Percentiles rank a stretch among this genome's conserved stretches.
Conservation (phyloP, 1,140 invertebrate genomes). For the Campoletis sonorensis region DNA sequence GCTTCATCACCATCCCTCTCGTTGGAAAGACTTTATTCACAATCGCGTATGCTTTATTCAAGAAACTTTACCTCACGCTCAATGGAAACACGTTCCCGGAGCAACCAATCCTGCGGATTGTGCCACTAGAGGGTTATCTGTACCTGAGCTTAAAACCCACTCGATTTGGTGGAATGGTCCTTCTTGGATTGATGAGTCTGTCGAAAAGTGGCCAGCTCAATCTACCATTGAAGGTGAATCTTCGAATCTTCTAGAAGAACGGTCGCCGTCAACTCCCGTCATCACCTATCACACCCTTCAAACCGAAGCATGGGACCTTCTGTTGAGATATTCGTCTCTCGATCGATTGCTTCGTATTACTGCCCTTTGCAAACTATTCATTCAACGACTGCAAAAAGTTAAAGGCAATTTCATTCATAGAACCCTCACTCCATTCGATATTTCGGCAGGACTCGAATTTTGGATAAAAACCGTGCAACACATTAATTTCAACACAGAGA, state of each 20-base stretch:
- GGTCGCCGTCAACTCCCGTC: too few relatives aligned
- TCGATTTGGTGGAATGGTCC: constrained; percentile 40
- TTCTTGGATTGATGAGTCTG: background rate
- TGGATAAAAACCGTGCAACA: background rate
- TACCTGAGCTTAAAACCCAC: background rate
- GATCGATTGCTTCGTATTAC: too few relatives aligned
- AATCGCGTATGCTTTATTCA: constrained; percentile 40
- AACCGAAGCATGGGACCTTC: too few relatives aligned
- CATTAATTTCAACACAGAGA: background rate
- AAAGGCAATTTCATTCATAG: too few relatives aligned
- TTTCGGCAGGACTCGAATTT: background rate
- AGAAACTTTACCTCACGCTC: background rate
- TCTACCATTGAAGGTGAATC: background rate
- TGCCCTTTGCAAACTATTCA: too few relatives aligned
- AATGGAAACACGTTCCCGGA: constrained; percentile 56
- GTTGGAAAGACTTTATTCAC: constrained; percentile 47
- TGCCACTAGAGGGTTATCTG: constrained; percentile 50
- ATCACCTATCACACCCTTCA: too few relatives aligned
- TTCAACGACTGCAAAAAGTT: too few relatives aligned
- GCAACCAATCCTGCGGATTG: constrained; percentile 61
- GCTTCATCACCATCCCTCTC: constrained; percentile 22
- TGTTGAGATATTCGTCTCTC: too few relatives aligned
- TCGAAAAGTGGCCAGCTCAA: background rate
- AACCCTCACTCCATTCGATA: too few relatives aligned
- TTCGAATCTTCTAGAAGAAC: constrained; percentile 19